Percentiles rank a stretch among this genome's conserved stretches.
Evolutionary conservation across 2,113 vertebrate genomes (phyloP).

Genomic region (Silurus asotus): DNA sequence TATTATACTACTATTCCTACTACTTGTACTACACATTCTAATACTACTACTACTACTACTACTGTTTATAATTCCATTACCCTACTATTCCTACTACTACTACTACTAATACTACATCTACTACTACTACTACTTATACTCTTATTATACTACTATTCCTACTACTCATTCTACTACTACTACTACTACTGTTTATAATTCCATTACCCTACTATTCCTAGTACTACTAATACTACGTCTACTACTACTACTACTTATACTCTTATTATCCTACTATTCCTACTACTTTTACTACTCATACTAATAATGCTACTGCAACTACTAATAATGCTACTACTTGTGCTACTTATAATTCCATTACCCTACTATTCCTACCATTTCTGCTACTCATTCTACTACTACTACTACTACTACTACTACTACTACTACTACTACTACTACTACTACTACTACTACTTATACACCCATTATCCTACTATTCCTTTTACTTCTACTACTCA

Average conservation of each 20-base stretch:
- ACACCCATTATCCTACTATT: too few species aligned
- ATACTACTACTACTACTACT: neutral
- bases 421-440: too few species aligned
- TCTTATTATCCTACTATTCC: neutral
- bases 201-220: too few species aligned
- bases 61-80: too few species aligned
- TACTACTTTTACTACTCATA: neutral
- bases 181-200: neutral
- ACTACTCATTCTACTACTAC: neutral
- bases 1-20: neutral
- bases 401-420: neutral
- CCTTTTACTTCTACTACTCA: neutral
- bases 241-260: too few species aligned
- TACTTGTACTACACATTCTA: too few species aligned
- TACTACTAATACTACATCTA: too few species aligned
- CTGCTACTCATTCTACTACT: neutral
- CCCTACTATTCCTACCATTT: neutral
- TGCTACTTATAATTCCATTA: neutral
- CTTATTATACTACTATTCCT: neutral
- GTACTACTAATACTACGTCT: too few species aligned
- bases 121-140: neutral
- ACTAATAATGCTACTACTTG: neutral
- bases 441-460: too few species aligned
- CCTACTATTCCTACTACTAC: neutral
- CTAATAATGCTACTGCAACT: neutral